A percentile compares a stretch with the other conserved stretches of the same genome.
phyloP scores from a whole-genome alignment of 1,140 invertebrate species.

The Neomicropteryx cornuta region DNA sequence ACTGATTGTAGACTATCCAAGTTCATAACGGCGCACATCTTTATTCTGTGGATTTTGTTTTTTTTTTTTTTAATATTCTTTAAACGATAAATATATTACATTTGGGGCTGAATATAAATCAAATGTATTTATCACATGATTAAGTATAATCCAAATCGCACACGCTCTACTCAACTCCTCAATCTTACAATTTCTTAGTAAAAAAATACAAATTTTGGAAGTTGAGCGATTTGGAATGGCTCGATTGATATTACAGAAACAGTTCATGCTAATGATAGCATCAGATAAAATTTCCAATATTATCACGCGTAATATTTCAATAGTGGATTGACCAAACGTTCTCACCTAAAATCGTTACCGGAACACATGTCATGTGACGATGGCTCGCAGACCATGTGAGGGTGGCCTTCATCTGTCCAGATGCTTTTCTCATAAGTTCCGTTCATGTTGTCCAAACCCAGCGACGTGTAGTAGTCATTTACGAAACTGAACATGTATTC shows the following conservation, averaged over 20 bases:
- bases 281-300: neutral
- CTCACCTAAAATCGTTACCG: slow-evolving; percentile 30
- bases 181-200: too few relatives aligned
- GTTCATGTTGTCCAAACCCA: slow-evolving; percentile 28
- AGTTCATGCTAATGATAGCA: neutral
- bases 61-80: neutral
- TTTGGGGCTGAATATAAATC: too few relatives aligned
- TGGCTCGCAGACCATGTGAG: slow-evolving; percentile 29
- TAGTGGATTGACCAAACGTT: neutral
- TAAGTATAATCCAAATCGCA: too few relatives aligned
- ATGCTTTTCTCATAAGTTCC: slow-evolving; percentile 27
- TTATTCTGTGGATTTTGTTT: slow-evolving; percentile 50
- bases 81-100: too few relatives aligned
- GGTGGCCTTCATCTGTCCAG: slow-evolving; percentile 22
- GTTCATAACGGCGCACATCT: slow-evolving; percentile 65
- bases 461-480: slow-evolving; percentile 26
- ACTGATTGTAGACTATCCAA: slow-evolving; percentile 56
- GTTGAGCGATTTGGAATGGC: too few relatives aligned
- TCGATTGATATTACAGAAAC: too few relatives aligned
- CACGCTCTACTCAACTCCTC: too few relatives aligned
- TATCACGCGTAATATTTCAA: neutral
- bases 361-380: slow-evolving; percentile 37
- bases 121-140: too few relatives aligned
- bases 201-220: too few relatives aligned
- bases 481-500: slow-evolving; percentile 26